phyloP scores from a whole-genome alignment of 2,888 invertebrate species.

The Scotopteryx bipunctaria region DNA sequence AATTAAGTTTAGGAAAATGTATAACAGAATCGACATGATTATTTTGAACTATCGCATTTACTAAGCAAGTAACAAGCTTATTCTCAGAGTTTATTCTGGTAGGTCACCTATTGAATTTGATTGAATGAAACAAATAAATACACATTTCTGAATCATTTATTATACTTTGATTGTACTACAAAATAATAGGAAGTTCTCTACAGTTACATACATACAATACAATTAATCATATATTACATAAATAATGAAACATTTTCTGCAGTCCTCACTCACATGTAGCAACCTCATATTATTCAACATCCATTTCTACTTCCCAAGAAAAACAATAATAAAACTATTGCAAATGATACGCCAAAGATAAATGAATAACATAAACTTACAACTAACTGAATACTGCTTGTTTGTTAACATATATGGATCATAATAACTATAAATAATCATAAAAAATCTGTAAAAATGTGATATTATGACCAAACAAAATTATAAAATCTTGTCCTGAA shows the following conservation, averaged over 20 bases:
- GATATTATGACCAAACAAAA: slow-evolving; percentile 45
- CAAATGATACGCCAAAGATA: slow-evolving; percentile 42
- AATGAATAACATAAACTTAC: slow-evolving; percentile 42
- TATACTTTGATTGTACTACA: slow-evolving; percentile 83
- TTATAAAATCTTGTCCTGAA: slow-evolving; percentile 44
- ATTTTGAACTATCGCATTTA: too few relatives aligned
- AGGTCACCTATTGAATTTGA: too few relatives aligned
- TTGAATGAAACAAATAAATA: slow-evolving; percentile 40
- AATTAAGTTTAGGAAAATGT: too few relatives aligned
- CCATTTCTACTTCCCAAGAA: slow-evolving; percentile 44
- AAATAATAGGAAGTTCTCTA: slow-evolving; percentile 84
- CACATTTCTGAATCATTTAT: slow-evolving; percentile 78
- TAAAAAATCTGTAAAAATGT: slow-evolving; percentile 55
- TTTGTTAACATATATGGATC: slow-evolving; percentile 62
- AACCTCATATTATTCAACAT: slow-evolving; percentile 53
- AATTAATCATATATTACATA: slow-evolving; percentile 74
- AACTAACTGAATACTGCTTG: slow-evolving; percentile 77
- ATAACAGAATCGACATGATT: too few relatives aligned
- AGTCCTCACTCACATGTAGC: slow-evolving; percentile 61
- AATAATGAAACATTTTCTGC: slow-evolving; percentile 76
- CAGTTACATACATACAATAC: slow-evolving; percentile 58
- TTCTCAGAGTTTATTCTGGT: too few relatives aligned
- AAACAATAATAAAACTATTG: slow-evolving; percentile 36
- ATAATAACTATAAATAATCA: slow-evolving; percentile 46
- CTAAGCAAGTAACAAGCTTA: too few relatives aligned